Evolutionary conservation across 2,113 vertebrate species (phyloP).

Genomic region (Alectura lathami): DNA sequence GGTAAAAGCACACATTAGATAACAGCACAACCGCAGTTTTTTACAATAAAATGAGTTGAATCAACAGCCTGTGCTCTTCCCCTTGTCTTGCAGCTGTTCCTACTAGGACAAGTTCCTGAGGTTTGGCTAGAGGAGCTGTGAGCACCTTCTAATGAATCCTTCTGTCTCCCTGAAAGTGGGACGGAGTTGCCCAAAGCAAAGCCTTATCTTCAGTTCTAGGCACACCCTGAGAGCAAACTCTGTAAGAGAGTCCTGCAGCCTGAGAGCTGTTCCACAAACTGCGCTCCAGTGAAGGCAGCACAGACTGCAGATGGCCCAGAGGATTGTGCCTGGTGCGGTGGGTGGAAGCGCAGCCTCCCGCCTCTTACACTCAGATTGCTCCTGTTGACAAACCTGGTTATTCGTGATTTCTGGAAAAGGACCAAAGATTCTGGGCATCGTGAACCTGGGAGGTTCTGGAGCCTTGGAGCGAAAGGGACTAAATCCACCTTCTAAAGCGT

Average conservation of each 20-base stretch:
- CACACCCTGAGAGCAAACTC: background rate
- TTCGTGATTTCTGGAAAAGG: background rate
- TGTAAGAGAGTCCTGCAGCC: background rate
- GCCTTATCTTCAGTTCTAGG: background rate
- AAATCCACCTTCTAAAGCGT: background rate
- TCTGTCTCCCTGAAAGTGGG: background rate
- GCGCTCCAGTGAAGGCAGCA: background rate
- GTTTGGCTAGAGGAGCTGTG: background rate
- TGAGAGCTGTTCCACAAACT: background rate
- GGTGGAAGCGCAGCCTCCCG: background rate
- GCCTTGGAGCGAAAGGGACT: background rate
- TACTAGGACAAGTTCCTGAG: background rate
- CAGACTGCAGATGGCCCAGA: background rate
- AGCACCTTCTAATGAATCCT: background rate
- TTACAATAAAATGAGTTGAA: background rate
- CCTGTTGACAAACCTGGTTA: background rate
- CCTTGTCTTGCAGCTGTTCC: background rate
- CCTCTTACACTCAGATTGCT: background rate
- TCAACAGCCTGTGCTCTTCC: background rate
- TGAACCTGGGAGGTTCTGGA: background rate
- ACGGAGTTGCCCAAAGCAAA: background rate
- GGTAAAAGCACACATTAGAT: background rate
- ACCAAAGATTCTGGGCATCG: background rate
- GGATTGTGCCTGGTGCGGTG: background rate
- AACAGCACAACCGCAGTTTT: background rate